Percentiles rank a stretch among this genome's conserved stretches.
phyloP scores from a whole-genome alignment of 1,140 invertebrate species.

The Neodiprion lecontei region DNA sequence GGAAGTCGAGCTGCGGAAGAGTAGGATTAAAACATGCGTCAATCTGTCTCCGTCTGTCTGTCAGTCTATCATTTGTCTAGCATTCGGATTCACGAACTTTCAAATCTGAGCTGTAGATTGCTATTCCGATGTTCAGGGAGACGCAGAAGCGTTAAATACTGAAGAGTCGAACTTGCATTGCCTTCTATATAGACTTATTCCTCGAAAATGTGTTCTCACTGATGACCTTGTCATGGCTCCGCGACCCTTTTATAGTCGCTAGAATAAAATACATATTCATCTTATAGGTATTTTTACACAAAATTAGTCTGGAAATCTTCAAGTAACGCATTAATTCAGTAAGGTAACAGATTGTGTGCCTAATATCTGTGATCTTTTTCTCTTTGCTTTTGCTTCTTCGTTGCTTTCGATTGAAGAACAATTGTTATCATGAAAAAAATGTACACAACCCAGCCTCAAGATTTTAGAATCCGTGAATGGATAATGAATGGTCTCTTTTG shows the following conservation, averaged over 20 bases:
- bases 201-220: not conserved
- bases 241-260: not conserved
- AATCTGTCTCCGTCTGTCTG: not conserved
- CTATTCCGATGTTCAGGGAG: not conserved
- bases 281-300: too few relatives aligned
- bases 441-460: not conserved
- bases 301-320: too few relatives aligned
- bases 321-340: too few relatives aligned
- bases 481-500: conserved; percentile 22
- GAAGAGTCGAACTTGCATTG: not conserved
- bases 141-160: not conserved
- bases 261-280: not conserved
- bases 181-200: not conserved
- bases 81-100: not conserved
- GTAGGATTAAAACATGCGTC: not conserved
- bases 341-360: too few relatives aligned
- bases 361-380: too few relatives aligned
- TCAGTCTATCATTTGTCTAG: not conserved
- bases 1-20: not conserved
- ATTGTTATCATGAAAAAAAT: too few relatives aligned
- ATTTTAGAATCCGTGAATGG: not conserved
- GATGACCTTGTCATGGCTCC: not conserved
- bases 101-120: not conserved
- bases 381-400: too few relatives aligned
- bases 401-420: too few relatives aligned